phyloP scores from a whole-genome alignment of 2,113 vertebrate genomes.

The Coryphaenoides rupestris region DNA sequence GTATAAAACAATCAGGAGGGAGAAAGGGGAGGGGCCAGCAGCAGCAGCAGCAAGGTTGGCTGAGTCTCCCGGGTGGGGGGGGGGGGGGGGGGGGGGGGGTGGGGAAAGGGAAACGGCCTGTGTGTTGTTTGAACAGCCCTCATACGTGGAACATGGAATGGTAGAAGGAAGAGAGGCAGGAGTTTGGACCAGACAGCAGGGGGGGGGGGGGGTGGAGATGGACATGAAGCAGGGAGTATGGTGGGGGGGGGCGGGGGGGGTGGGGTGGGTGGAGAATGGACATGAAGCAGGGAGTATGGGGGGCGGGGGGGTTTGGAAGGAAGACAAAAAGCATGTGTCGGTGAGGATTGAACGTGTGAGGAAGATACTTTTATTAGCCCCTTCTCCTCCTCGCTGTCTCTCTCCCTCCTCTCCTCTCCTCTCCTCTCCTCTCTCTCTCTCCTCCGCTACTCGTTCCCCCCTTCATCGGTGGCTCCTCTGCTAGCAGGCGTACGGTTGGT shows the following conservation, averaged over 20 bases:
- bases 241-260: too few relatives aligned
- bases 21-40: slow-evolving; percentile 14
- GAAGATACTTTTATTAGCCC: slow-evolving; percentile 1
- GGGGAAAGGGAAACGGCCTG: slow-evolving; percentile 60
- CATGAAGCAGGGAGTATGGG: not conserved
- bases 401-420: slow-evolving; percentile 4
- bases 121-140: slow-evolving; percentile 65
- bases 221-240: not conserved
- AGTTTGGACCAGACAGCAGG: slow-evolving; percentile 2
- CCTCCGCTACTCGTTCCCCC: slow-evolving; percentile 26
- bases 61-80: slow-evolving; percentile 7
- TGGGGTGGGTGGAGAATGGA: not conserved
- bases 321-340: not conserved
- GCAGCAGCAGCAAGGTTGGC: slow-evolving; percentile 14
- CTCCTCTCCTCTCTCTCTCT: slow-evolving; percentile 17
- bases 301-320: too few relatives aligned
- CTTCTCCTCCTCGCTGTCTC: slow-evolving; percentile 8
- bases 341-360: slow-evolving; percentile 17
- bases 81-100: not conserved
- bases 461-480: slow-evolving; percentile 53
- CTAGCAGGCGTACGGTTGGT: slow-evolving; percentile 64
- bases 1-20: slow-evolving; percentile 52
- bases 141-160: slow-evolving; percentile 39
- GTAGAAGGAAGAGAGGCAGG: slow-evolving; percentile 25
- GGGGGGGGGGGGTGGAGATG: slow-evolving; percentile 2